Evolutionary conservation across 2,113 vertebrate species (phyloP), one percentile per base, ranked within the genome.

Genomic region (Pachypanchax playfairii): DNA sequence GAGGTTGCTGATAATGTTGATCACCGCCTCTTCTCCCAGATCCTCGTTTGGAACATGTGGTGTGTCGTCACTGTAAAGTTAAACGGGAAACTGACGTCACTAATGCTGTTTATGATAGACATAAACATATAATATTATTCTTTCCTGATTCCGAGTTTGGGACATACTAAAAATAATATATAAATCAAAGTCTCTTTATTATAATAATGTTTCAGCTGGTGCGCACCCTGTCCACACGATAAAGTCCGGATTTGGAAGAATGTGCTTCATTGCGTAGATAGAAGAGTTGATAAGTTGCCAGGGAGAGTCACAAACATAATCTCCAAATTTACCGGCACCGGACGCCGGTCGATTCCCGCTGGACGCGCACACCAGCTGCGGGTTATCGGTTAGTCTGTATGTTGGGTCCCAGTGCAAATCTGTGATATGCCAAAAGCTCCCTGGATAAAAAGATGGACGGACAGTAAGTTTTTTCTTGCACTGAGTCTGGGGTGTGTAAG

Each of bases 181-280:
- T 10, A 11, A 33, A 6, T 33, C 28, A 29, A 33, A 2, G 4
- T 33, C 31, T 5, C 2, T 10, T 33, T 10, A 35, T 12, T 35
- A 3, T 12, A 4, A n/a, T n/a, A 12, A 35, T 11, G 11, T 31
- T 31, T 18, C 28, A 29, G 18, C 35, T 38, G 5, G 3, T 5
- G 14, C 75, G 25, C 88, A 98, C 97, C 97, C 97, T 0, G 94
- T 99, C 97, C 96, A 99, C 25, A 98, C 61, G 51, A 99, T 94
- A 86, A 99, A 99, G 87, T 97, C 94, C 0, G 93, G 97, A 21
- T 85, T 55, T 0, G 77, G 92, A 53, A 93, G 89, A 26, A 92
- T 92, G 8, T 9, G 31, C 77, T 83, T 93, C 96, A 97, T 97
- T 56, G 94, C 91, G 4, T 89, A 65, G 44, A 92, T 29, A 2